Base-by-base conservation (phyloP, 1,140 invertebrate species). In the Drosophila prosaltans region DNA sequence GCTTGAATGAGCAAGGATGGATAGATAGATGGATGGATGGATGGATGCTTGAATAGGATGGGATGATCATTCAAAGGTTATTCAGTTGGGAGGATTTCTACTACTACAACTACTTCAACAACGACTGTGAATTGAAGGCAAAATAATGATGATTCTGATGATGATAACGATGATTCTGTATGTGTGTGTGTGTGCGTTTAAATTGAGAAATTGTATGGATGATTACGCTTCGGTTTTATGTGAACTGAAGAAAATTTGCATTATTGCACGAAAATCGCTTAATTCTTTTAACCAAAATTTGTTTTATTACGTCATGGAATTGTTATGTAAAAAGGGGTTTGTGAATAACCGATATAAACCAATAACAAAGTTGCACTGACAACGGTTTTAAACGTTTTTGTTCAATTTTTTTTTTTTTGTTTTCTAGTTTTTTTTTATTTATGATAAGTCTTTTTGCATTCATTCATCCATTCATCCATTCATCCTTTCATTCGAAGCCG, bases 1-100 rank as follows among this genome's bases (percentile, higher is more conserved):
- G 41, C 45, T 28, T 64, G 26, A 81, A 73, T 63, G 67, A 40
- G 41, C 70, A 82, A 65, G 65, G 61, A 81, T 81, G 69, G 70
- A 66, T 73, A 16, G 41, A 55, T 41, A 28, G 69, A 61, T 70
- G 32, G 54, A 59, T 36, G 55, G 43, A 74, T 40, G 60, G 57
- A 16, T 36, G 7, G 36, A 51, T 51, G 6, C 4, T 6, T 3
- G 32, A 7, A 36, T 36, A 4, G 28, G 55, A 32, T 32, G 7
- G 21, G 39, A 43, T 36, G 36, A 51, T 51, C 21, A 51, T 51
- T 21, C n/a, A 51, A 51, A 51, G 45, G 45, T 51, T 51, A 48
- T 9, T 48, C 45, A 48, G 45, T 6, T 6, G 21, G 45, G 45
- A 48, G 21, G 45, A 24, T 48, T 48, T 10, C 21, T 51, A 51